Percentiles rank a stretch among this genome's conserved stretches.
Conservation (phyloP, 1,140 invertebrate genomes). For the Bombus haemorrhoidalis region DNA sequence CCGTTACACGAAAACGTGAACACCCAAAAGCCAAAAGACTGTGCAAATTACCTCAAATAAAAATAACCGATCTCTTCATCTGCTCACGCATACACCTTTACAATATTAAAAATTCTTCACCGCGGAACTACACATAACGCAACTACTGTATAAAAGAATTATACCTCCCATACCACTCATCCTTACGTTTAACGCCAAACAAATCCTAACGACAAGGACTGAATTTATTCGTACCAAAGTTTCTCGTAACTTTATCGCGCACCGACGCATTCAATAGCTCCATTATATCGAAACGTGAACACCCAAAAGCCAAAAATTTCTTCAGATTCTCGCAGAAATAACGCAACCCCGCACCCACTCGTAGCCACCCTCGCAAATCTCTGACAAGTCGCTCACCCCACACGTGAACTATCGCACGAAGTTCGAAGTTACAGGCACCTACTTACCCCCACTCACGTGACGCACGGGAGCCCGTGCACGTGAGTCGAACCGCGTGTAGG, state of each 20-base stretch:
- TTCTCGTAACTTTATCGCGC: background rate
- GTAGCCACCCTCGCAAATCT: background rate
- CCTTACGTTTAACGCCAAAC: no score
- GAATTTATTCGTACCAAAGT: background rate
- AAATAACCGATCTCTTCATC: no score
- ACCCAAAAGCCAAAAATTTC: background rate
- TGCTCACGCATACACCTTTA: no score
- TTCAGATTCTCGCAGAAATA: background rate
- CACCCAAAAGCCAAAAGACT: no score
- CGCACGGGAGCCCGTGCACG: constrained; percentile 3
- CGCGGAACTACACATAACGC: background rate
- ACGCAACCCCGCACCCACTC: background rate
- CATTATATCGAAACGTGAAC: background rate
- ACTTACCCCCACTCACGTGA: no score
- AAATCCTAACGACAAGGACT: background rate
- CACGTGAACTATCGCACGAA: background rate
- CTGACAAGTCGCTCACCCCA: background rate
- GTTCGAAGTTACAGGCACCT: background rate
- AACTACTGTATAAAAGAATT: background rate
- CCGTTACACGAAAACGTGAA: no score
- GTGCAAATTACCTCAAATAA: no score
- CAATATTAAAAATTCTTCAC: no score
- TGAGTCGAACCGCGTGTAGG: constrained; percentile 34
- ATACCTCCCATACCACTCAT: no score
- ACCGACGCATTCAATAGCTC: background rate